A percentile compares a stretch with the other conserved stretches of the same genome.
These are phyloP conservation scores for Leptinotarsa peninsularis DNA, from an alignment of 2,888 invertebrate species.

Conservation along the genomic window DNA sequence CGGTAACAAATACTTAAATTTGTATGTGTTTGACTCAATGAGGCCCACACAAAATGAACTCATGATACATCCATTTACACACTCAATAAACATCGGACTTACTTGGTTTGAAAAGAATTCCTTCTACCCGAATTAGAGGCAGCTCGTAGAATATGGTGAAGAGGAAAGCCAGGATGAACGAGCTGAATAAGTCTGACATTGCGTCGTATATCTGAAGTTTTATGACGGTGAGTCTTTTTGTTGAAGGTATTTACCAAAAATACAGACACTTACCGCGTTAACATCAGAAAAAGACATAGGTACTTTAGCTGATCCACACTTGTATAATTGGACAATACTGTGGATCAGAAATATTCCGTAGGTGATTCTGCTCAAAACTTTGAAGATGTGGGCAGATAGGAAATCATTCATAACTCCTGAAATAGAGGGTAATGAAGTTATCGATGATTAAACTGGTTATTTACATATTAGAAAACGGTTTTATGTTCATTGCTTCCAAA, in stretches of 20 bases:
- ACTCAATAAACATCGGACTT: not conserved
- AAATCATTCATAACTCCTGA: slow-evolving; percentile 57
- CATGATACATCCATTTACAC: too few relatives aligned
- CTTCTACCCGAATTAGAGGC: slow-evolving; percentile 48
- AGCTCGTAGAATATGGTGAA: slow-evolving; percentile 60
- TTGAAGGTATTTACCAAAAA: not conserved
- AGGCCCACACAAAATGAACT: too few relatives aligned
- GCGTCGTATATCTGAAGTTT: slow-evolving; percentile 54
- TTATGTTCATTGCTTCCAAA: too few relatives aligned
- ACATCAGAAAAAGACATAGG: slow-evolving; percentile 58
- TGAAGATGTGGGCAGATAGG: slow-evolving; percentile 55
- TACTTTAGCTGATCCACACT: slow-evolving; percentile 54
- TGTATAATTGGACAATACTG: slow-evolving; percentile 56
- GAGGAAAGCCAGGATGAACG: slow-evolving; percentile 53
- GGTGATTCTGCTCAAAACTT: slow-evolving; percentile 60
- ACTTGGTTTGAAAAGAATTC: slow-evolving; percentile 36
- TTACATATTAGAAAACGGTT: too few relatives aligned
- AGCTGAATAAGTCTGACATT: slow-evolving; percentile 57
- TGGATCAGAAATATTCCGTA: slow-evolving; percentile 62
- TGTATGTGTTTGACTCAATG: too few relatives aligned
- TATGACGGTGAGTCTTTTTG: not conserved
- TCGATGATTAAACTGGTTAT: not conserved
- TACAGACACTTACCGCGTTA: slow-evolving; percentile 50
- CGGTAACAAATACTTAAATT: too few relatives aligned
- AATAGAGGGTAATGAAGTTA: slow-evolving; percentile 4